phyloP scores from a whole-genome alignment of 2,888 invertebrate genomes.

The Branchellion lobata region DNA sequence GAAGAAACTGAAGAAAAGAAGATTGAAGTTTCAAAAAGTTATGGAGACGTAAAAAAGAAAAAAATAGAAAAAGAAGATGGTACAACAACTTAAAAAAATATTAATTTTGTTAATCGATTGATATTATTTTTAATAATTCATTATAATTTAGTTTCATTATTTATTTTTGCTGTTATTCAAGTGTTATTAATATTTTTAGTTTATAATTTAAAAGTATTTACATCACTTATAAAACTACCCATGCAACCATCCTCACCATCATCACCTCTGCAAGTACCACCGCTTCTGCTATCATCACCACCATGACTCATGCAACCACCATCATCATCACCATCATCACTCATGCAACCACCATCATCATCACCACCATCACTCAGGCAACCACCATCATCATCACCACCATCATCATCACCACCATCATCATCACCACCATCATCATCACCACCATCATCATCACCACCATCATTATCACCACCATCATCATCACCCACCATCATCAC shows the following conservation, averaged over 20 bases:
- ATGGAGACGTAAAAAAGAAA: no score
- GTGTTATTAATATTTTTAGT: no score
- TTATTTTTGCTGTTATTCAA: no score
- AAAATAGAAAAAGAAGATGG: not conserved
- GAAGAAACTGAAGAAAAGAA: no score
- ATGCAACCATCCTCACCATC: not conserved
- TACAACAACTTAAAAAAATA: not conserved
- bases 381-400: conserved; percentile 20
- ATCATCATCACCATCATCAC: conserved; percentile 10
- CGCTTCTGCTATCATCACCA: not conserved
- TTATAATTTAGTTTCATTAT: not conserved
- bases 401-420: conserved; percentile 31
- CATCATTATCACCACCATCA: not conserved
- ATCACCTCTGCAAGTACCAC: no score
- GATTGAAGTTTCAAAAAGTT: no score
- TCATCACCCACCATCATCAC: no score
- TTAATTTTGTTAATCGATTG: not conserved
- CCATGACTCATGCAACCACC: not conserved
- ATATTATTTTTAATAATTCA: no score
- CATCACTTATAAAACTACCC: no score
- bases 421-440: conserved; percentile 27
- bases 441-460: conserved; percentile 19
- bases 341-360: conserved; percentile 3
- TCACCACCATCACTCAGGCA: conserved; percentile 19
- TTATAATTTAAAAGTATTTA: no score